Percentiles rank a stretch among this genome's conserved stretches.
These are phyloP conservation scores for Dyspetes luteomarginatus DNA, from an alignment of 2,888 invertebrate genomes.

Conservation along the genomic window DNA sequence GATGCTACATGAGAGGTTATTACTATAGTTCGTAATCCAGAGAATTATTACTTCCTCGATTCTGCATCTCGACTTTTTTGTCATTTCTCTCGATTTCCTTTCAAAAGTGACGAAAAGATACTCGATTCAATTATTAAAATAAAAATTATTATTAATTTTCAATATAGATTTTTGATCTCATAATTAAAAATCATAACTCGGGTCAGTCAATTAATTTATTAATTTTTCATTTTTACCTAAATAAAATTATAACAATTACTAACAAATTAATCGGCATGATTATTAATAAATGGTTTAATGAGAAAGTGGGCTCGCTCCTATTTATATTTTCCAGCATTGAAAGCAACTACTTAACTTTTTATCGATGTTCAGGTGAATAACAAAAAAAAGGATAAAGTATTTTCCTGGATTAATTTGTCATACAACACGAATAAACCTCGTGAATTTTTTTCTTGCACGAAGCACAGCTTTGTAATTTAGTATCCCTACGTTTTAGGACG, in stretches of 20 bases:
- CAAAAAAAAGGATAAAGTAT: slow-evolving; percentile 18
- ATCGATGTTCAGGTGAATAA: no score
- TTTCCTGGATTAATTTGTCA: slow-evolving; percentile 78
- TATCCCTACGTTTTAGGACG: slow-evolving; percentile 72
- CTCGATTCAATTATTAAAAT: not conserved
- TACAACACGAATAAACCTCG: slow-evolving; percentile 75
- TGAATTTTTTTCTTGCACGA: slow-evolving; percentile 30
- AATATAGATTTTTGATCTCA: no score
- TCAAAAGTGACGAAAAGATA: not conserved
- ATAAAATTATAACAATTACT: no score
- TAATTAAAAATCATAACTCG: no score
- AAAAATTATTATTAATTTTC: no score
- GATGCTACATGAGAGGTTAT: slow-evolving; percentile 18
- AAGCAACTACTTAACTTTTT: no score
- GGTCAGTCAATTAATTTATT: no score
- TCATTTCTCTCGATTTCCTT: not conserved
- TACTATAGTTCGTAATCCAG: slow-evolving; percentile 7
- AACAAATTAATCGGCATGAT: not conserved
- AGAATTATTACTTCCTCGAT: not conserved
- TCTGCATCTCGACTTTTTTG: not conserved
- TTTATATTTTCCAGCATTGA: no score
- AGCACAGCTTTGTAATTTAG: slow-evolving; percentile 26
- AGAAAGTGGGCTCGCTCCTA: no score
- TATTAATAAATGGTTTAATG: slow-evolving; percentile 12
- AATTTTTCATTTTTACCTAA: no score